These are phyloP conservation scores for Caerostris darwini DNA, from an alignment of 1,140 invertebrate genomes.

Conservation along the genomic window DNA sequence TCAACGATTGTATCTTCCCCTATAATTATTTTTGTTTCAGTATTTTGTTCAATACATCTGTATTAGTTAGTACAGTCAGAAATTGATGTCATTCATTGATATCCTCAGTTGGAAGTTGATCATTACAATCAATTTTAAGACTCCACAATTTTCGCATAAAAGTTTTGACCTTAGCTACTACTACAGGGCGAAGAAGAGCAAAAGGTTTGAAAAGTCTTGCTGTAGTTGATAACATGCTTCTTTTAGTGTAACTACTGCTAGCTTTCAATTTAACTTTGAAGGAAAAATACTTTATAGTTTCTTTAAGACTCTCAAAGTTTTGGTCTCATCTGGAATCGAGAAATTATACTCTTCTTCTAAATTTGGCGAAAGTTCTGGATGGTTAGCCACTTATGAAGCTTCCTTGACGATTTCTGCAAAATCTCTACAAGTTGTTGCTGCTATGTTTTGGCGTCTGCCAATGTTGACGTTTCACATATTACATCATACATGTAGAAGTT, in stretches of 20 bases:
- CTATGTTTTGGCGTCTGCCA: not conserved
- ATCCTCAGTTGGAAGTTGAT: not conserved
- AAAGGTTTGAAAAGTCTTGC: slow-evolving; percentile 82
- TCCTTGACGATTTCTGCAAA: not conserved
- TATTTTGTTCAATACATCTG: too few species aligned
- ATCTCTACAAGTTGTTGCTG: not conserved
- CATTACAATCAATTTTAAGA: slow-evolving; percentile 8
- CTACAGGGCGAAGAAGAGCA: slow-evolving; percentile 80
- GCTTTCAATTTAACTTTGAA: not conserved
- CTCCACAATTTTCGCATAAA: slow-evolving; percentile 80
- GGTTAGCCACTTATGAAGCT: not conserved
- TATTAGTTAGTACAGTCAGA: too few species aligned
- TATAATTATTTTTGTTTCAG: too few species aligned
- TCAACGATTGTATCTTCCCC: too few species aligned
- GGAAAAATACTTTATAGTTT: not conserved
- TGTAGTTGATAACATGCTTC: slow-evolving; percentile 39
- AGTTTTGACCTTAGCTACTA: slow-evolving; percentile 81
- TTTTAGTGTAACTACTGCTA: not conserved
- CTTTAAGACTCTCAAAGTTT: slow-evolving; percentile 11
- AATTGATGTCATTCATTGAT: not conserved
- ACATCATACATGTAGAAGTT: slow-evolving; percentile 80
- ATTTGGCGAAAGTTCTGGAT: not conserved
- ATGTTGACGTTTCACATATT: slow-evolving; percentile 74
- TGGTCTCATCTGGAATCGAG: not conserved
- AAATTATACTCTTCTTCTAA: not conserved